Evolutionary conservation across 2,797 vertebrate genomes (phyloP).

Genomic region (Periophthalmus magnuspinnatus): DNA sequence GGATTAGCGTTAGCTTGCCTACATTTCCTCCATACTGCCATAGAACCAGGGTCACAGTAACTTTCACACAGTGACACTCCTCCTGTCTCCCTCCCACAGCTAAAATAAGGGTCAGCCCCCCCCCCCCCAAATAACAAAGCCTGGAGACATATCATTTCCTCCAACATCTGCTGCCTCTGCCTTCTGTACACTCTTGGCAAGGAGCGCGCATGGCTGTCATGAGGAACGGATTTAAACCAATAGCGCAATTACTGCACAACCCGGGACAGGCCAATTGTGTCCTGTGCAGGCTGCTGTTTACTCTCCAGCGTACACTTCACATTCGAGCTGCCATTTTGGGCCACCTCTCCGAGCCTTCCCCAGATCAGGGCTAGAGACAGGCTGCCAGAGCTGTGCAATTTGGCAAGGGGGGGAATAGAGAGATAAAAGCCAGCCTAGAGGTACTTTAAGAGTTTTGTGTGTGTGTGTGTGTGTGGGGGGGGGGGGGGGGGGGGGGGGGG

Average conservation of each 20-base stretch:
- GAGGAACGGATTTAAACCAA: constrained; percentile 56
- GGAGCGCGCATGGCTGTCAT: constrained; percentile 35
- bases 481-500: too few species aligned
- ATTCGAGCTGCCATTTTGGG: constrained; percentile 26
- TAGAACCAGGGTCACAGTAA: constrained; percentile 39
- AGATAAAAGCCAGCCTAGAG: constrained; percentile 37
- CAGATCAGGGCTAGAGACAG: constrained; percentile 34
- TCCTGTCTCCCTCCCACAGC: constrained; percentile 32
- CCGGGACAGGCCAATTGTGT: constrained; percentile 43
- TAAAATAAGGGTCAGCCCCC: constrained; percentile 39
- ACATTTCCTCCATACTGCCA: not conserved
- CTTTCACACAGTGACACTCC: constrained; percentile 42
- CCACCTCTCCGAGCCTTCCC: constrained; percentile 34
- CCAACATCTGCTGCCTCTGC: constrained; percentile 56
- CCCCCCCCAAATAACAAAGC: constrained; percentile 44
- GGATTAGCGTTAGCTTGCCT: constrained; percentile 15
- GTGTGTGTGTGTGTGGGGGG: too few species aligned
- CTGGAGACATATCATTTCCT: constrained; percentile 51
- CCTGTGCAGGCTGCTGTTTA: constrained; percentile 36
- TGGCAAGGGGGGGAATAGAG: constrained; percentile 39
- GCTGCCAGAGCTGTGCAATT: constrained; percentile 38
- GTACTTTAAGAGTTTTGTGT: constrained; percentile 39
- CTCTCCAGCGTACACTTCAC: constrained; percentile 43
- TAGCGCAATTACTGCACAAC: constrained; percentile 45
- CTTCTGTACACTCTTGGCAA: constrained; percentile 49